Conservation (phyloP, 2,797 vertebrate species). For the Cyclopterus lumpus region DNA sequence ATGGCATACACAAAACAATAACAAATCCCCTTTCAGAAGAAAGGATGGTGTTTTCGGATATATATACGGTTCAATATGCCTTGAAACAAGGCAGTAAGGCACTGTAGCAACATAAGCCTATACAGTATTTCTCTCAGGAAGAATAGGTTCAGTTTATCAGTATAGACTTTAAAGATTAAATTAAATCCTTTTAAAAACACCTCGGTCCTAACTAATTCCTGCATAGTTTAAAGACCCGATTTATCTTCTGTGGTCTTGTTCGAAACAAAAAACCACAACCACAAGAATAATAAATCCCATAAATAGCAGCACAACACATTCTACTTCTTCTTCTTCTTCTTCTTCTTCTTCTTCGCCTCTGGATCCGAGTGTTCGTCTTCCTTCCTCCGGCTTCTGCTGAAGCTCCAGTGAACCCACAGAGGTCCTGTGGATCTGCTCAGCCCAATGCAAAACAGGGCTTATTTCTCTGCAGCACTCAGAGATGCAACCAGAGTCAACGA, state of each 20-base stretch:
- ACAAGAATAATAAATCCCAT: conserved; percentile 24
- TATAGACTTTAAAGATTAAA: conserved; percentile 10
- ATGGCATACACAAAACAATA: conserved; percentile 65
- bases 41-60: conserved; percentile 55
- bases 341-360: conserved; percentile 2
- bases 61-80: conserved; percentile 39
- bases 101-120: conserved; percentile 1
- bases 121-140: conserved; percentile 18
- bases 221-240: conserved; percentile 41
- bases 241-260: conserved; percentile 9
- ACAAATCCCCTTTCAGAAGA: conserved; percentile 67
- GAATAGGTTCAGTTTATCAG: neutral
- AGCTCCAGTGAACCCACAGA: neutral
- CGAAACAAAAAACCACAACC: neutral
- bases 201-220: conserved; percentile 16
- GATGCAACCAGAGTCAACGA: too few relatives aligned
- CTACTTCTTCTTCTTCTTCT: neutral
- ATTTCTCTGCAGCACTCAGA: conserved; percentile 12
- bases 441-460: conserved; percentile 29
- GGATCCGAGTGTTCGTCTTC: neutral
- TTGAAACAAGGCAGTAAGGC: conserved; percentile 71
- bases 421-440: neutral
- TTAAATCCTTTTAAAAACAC: conserved; percentile 10
- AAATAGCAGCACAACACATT: conserved; percentile 56
- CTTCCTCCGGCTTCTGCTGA: neutral